Base-by-base conservation (phyloP, 64 coral and sea anemone genomes). In the Exaiptasia diaphana region DNA sequence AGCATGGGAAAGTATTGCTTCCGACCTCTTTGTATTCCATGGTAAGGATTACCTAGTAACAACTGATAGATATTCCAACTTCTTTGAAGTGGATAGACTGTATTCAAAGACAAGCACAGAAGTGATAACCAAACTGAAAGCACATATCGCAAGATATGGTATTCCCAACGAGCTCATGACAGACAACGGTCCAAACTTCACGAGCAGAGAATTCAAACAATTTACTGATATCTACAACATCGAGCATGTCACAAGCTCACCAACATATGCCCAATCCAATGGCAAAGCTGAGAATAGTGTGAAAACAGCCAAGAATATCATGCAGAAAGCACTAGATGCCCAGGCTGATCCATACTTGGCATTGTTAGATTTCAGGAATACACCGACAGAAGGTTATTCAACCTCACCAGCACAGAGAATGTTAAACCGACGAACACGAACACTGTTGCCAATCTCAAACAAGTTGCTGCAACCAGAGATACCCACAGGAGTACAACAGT, bases 101-200 rank as follows among this genome's bases (percentile, higher is more conserved):
- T 65, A 40, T n/a, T 71, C 32, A 48, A 49, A n/a, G 28, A 70
- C 60, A 68, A 25, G 50, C 24, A 43, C 20, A 69, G 80, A 50
- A 36, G 67, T 83, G 5, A 72, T 83, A 5, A 71, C 62, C 29
- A 73, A 83, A 18, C 80, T 83, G 44, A 83, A 83, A 40, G 41
- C 44, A 26, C 64, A 70, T 29, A 70, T 83, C 18, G 64, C 80
- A 18, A 32, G 80, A 53, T 52, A 70, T 83, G 80, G 80, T 18
- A 68, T 83, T 12, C 64, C 67, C 18, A 10, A 81, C 13, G 67
- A 25, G 38, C 32, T 65, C 58, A 81, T 10, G 13, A 41, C 44
- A 37, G 80, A 83, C 37, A 73, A 58, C 63, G 63, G 65, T 20
- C 67, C 64, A 54, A 55, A 83, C 29, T 72, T 83, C 43, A 52